These are phyloP conservation scores for Actinemys pallida DNA, from an alignment of 2,113 vertebrate genomes.

Conservation along the genomic window DNA sequence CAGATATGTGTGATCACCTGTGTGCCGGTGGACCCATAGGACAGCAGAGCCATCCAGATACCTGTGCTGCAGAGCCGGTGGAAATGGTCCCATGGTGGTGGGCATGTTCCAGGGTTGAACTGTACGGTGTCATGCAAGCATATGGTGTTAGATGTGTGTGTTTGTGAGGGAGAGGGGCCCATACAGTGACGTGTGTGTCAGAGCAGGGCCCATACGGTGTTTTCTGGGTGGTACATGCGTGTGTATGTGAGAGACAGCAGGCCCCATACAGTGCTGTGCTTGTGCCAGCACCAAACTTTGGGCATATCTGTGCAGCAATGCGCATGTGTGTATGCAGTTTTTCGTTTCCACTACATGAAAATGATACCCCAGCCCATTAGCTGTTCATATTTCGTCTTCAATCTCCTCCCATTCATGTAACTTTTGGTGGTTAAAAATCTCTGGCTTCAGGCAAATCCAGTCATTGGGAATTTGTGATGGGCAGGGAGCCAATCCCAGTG, in stretches of 20 bases:
- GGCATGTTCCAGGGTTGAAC: neutral
- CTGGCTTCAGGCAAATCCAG: neutral
- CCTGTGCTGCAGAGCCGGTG: neutral
- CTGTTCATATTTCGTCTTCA: neutral
- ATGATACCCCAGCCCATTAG: neutral
- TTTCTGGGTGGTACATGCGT: constrained; percentile 48
- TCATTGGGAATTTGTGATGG: neutral
- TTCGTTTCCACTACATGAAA: neutral
- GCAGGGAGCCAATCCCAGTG: neutral
- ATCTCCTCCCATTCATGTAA: neutral
- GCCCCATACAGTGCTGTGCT: neutral
- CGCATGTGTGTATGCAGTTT: neutral
- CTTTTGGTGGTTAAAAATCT: neutral
- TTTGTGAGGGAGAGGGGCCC: constrained; percentile 46
- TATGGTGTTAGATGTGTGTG: constrained; percentile 12
- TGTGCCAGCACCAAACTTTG: neutral
- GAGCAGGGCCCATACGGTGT: neutral
- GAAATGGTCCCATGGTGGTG: neutral
- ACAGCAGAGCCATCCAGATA: neutral
- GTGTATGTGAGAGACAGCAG: constrained; percentile 63
- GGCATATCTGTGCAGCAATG: neutral
- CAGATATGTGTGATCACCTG: neutral
- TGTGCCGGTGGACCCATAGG: neutral
- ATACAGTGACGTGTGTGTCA: constrained; percentile 33
- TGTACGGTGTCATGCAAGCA: neutral